These are phyloP conservation scores for Stegodyphus dumicola DNA, from an alignment of 1,140 invertebrate species.

Conservation along the genomic window DNA sequence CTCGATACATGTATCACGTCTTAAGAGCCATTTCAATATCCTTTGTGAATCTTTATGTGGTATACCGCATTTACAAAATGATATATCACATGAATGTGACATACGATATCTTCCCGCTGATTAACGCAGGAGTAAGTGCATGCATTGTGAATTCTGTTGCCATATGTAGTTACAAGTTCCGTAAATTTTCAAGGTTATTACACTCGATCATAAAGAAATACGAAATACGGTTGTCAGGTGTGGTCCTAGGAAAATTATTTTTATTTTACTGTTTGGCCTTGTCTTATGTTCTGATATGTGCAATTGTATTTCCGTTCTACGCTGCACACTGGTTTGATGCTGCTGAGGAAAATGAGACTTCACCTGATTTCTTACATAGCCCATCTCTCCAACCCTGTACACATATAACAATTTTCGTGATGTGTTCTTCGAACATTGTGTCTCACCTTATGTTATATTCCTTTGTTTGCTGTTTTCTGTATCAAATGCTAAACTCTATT, in stretches of 20 bases:
- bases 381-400: neutral
- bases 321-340: constrained; percentile 41
- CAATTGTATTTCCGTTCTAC: constrained; percentile 14
- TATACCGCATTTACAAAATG: constrained; percentile 30
- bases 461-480: constrained; percentile 13
- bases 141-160: constrained; percentile 20
- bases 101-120: constrained; percentile 37
- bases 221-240: neutral
- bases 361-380: constrained; percentile 25
- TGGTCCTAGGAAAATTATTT: neutral
- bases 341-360: neutral
- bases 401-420: constrained; percentile 15
- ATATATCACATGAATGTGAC: constrained; percentile 24
- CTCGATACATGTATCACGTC: neutral
- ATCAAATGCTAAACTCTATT: constrained; percentile 10
- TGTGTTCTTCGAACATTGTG: constrained; percentile 12
- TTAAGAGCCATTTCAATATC: neutral
- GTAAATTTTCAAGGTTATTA: constrained; percentile 6
- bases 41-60: constrained; percentile 23
- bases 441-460: constrained; percentile 32
- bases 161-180: constrained; percentile 3
- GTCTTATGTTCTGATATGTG: constrained; percentile 4
- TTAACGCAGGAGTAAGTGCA: constrained; percentile 33
- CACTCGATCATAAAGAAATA: neutral
- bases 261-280: neutral